These are phyloP conservation scores for Tenualosa thibaudeaui DNA, from an alignment of 2,797 vertebrate genomes.

Conservation along the genomic window DNA sequence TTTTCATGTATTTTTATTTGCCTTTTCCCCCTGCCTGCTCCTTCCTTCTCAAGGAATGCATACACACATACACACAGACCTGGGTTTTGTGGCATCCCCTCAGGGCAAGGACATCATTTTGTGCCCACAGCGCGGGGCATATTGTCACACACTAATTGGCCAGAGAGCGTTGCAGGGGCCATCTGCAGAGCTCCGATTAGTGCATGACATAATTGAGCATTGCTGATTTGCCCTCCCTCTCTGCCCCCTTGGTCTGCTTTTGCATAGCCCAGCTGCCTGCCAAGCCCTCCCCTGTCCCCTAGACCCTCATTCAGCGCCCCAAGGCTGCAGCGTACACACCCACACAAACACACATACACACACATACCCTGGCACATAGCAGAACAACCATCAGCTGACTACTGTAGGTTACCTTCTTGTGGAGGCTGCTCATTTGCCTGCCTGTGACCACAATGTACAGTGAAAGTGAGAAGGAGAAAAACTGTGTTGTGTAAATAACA, in stretches of 20 bases:
- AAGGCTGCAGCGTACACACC: slow-evolving; percentile 27
- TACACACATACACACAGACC: slow-evolving; percentile 2
- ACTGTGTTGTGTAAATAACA: background rate
- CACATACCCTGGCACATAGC: background rate
- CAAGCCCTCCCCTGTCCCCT: slow-evolving; percentile 1
- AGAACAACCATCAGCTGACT: slow-evolving; percentile 40
- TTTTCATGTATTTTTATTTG: slow-evolving; percentile 33
- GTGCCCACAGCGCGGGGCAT: slow-evolving; percentile 9
- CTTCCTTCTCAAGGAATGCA: slow-evolving; percentile 14
- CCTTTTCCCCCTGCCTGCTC: background rate
- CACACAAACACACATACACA: background rate
- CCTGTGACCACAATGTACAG: background rate
- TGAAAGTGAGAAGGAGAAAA: slow-evolving; percentile 24
- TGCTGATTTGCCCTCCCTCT: slow-evolving; percentile 39
- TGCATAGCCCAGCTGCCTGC: slow-evolving; percentile 24
- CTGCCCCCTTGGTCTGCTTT: slow-evolving; percentile 13
- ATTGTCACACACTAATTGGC: slow-evolving; percentile 44
- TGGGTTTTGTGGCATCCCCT: slow-evolving; percentile 43
- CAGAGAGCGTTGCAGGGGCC: slow-evolving; percentile 36
- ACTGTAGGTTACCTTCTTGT: slow-evolving; percentile 28
- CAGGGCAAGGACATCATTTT: slow-evolving; percentile 37
- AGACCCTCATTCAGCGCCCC: slow-evolving; percentile 22
- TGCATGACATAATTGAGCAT: slow-evolving; percentile 38
- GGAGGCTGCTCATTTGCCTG: background rate
- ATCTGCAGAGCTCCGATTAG: slow-evolving; percentile 44